Percentiles rank a stretch among this genome's conserved stretches.
phyloP scores from a whole-genome alignment of 2,888 invertebrate species.

The Lasius platythorax region DNA sequence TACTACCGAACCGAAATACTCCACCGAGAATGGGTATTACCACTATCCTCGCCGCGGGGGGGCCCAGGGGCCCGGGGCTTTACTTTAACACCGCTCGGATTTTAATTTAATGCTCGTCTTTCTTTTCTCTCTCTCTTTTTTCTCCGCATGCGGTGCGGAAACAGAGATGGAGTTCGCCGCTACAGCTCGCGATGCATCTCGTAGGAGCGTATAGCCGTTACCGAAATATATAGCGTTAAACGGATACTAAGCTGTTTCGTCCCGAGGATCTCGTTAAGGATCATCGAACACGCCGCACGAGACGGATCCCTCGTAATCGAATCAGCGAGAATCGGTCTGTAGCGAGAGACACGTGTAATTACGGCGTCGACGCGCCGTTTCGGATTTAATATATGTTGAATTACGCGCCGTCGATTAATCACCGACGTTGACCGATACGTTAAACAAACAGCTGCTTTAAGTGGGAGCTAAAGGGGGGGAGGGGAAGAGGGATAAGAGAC shows the following conservation, averaged over 20 bases:
- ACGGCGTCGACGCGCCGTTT: constrained; percentile 17
- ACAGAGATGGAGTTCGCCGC: not conserved
- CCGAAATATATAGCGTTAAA: constrained; percentile 52
- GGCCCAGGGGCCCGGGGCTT: constrained; percentile 62
- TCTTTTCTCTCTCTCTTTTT: not conserved
- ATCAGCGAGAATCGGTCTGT: constrained; percentile 6
- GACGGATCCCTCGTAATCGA: constrained; percentile 26
- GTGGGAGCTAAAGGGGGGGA: not conserved
- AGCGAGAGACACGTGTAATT: constrained; percentile 16
- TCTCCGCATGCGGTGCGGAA: not conserved
- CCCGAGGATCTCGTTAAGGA: constrained; percentile 39
- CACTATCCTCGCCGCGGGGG: constrained; percentile 73
- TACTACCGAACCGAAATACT: constrained; percentile 73
- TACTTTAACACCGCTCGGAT: constrained; percentile 77
- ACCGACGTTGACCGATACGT: constrained; percentile 28
- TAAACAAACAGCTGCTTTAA: constrained; percentile 31
- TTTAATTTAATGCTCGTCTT: constrained; percentile 75
- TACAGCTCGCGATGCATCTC: constrained; percentile 57
- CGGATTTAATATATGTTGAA: constrained; percentile 29
- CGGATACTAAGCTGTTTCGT: constrained; percentile 52
- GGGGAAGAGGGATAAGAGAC: not conserved
- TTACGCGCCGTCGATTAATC: constrained; percentile 16
- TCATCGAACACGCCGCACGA: constrained; percentile 15
- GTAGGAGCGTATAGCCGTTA: constrained; percentile 26
- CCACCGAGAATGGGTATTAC: constrained; percentile 75